phyloP scores from a whole-genome alignment of 2,888 invertebrate genomes.

The Agonum fuliginosum region DNA sequence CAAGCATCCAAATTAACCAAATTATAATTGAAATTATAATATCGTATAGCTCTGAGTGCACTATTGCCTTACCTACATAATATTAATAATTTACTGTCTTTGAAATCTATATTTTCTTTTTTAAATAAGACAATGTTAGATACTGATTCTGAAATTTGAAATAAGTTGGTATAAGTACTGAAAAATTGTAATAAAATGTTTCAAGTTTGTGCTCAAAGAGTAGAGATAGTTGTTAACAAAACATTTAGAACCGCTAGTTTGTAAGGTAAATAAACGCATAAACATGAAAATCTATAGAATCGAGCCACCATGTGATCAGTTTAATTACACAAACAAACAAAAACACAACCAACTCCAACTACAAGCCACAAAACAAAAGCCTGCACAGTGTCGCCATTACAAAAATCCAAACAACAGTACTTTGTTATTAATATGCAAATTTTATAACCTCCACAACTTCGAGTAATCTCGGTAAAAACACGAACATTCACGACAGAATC shows the following conservation, averaged over 20 bases:
- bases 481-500: conserved; percentile 3
- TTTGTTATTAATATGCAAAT: conserved; percentile 57
- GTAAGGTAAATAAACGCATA: conserved; percentile 32
- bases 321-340: conserved; percentile 26
- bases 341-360: conserved; percentile 1
- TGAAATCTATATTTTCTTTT: too few relatives aligned
- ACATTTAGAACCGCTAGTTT: background rate
- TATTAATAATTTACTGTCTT: too few relatives aligned
- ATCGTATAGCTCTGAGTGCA: too few relatives aligned
- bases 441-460: conserved; percentile 47
- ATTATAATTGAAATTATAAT: too few relatives aligned
- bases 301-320: background rate
- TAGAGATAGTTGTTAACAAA: too few relatives aligned
- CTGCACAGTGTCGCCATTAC: background rate
- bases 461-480: conserved; percentile 28
- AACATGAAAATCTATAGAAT: conserved; percentile 10
- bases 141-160: too few relatives aligned
- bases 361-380: conserved; percentile 27
- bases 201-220: too few relatives aligned
- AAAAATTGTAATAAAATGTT: too few relatives aligned
- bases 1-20: too few relatives aligned
- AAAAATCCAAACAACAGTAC: conserved; percentile 43
- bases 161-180: too few relatives aligned
- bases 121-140: too few relatives aligned
- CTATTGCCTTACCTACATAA: too few relatives aligned